Evolutionary conservation across 2,797 vertebrate species (phyloP), one percentile per base, ranked within the genome.

Genomic region (Onychomys arenicola): DNA sequence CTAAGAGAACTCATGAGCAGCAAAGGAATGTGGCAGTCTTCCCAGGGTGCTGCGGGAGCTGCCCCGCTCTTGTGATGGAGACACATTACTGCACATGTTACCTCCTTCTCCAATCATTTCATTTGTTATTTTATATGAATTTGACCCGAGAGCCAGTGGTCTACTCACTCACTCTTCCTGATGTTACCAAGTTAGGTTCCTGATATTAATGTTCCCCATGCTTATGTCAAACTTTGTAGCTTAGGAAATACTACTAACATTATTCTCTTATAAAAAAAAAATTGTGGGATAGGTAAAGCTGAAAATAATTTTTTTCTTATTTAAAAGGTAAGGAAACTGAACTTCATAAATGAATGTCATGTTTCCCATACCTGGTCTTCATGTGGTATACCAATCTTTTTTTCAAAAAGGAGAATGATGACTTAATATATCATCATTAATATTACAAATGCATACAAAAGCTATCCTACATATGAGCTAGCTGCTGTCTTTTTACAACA

Each of bases 251-350:
- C 10, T 90, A 61, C 32, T 77, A 84, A 75, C 25, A 37, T 85
- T 88, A 78, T 85, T 57, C 90, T 63, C 75, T 65, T 86, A 83
- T 37, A 91, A 63, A n/a, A n/a, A n/a, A 34, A 89, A 91, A 90
- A 34, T 46, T 77, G 23, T 81, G 65, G 63, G 91, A 73, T 55
- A 88, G n/a, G 1, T 63, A 95, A 34, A 52, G 37, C 8, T 75
- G 37, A 88, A 76, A 90, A 63, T n/a, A 13, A 32, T 75, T 59
- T 88, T 75, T 4, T 46, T n/a, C 71, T 73, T 89, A 6, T 65
- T 4, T 78, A 73, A 81, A 83, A 93, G 75, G 81, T 49, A 43
- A 90, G 73, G n/a, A 94, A 96, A 96, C 34, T 7, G 34, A 92
- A 55, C 19, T 90, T 96, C 29, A 86, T 89, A 86, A 83, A 37